phyloP scores from a whole-genome alignment of 2,888 invertebrate species.

The Scrobipalpa atriplicella region DNA sequence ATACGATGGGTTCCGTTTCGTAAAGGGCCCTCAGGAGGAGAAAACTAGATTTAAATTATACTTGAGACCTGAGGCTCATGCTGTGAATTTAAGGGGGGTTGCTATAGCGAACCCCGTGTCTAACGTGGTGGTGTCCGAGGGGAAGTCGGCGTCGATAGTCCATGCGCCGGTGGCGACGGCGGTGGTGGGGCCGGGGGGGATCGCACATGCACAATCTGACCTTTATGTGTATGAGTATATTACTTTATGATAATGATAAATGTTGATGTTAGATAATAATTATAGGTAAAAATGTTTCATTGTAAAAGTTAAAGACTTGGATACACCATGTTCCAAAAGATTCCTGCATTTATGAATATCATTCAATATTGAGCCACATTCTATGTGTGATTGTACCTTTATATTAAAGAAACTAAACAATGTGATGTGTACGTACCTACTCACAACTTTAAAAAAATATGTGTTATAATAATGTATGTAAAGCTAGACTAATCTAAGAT shows the following conservation, averaged over 20 bases:
- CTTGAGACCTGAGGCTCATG: conserved; percentile 86
- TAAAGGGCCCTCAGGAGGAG: conserved; percentile 46
- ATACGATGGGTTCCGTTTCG: conserved; percentile 60
- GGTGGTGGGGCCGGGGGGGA: conserved; percentile 88
- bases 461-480: neutral
- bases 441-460: no score
- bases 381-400: no score
- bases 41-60: conserved; percentile 54
- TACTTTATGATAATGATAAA: conserved; percentile 6
- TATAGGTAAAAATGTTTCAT: no score
- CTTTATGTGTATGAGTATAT: conserved; percentile 81
- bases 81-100: conserved; percentile 85
- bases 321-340: no score
- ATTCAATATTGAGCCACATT: no score
- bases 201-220: conserved; percentile 89
- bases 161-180: conserved; percentile 88
- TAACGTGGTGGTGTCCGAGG: conserved; percentile 83
- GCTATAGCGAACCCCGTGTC: conserved; percentile 88
- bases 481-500: neutral
- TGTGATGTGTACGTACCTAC: no score
- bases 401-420: no score
- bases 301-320: neutral
- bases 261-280: neutral
- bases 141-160: conserved; percentile 83
- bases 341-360: no score